Evolutionary conservation across 2,113 vertebrate genomes (phyloP).

Genomic region (Morone saxatilis): DNA sequence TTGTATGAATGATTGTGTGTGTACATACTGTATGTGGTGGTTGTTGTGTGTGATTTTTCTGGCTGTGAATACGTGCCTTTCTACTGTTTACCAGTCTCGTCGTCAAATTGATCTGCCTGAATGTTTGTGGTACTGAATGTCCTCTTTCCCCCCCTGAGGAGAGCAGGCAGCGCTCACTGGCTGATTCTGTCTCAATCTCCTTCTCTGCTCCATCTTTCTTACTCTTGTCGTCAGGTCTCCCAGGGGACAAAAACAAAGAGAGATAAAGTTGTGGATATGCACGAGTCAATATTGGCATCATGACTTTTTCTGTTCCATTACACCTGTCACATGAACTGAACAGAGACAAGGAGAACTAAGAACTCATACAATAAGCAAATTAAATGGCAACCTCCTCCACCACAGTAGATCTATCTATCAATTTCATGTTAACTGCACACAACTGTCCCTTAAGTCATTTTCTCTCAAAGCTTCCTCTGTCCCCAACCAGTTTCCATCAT

Average conservation of each 20-base stretch:
- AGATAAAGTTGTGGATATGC: conserved; percentile 23
- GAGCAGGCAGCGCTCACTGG: conserved; percentile 26
- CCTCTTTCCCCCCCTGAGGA: conserved; percentile 42
- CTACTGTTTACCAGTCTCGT: conserved; percentile 32
- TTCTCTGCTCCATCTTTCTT: conserved; percentile 41
- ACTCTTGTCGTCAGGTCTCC: conserved; percentile 18
- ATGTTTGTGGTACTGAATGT: conserved; percentile 56
- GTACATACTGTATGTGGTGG: not conserved
- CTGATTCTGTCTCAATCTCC: conserved; percentile 25
- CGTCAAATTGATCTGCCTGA: conserved; percentile 60
- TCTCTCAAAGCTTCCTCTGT: not conserved
- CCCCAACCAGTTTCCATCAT: conserved; percentile 9
- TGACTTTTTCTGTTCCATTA: not conserved
- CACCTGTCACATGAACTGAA: not conserved
- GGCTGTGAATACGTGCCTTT: conserved; percentile 37
- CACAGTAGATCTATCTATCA: not conserved
- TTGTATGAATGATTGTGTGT: not conserved
- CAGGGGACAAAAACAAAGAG: conserved; percentile 41
- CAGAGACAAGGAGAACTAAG: not conserved
- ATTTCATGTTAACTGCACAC: conserved; percentile 4
- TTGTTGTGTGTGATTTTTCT: conserved; percentile 15
- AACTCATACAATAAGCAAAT: conserved; percentile 3
- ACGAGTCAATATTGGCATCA: conserved; percentile 23
- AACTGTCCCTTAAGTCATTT: not conserved
- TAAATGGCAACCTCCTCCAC: not conserved